These are phyloP conservation scores for Acronicta alni DNA, from an alignment of 2,888 invertebrate genomes.

Conservation along the genomic window DNA sequence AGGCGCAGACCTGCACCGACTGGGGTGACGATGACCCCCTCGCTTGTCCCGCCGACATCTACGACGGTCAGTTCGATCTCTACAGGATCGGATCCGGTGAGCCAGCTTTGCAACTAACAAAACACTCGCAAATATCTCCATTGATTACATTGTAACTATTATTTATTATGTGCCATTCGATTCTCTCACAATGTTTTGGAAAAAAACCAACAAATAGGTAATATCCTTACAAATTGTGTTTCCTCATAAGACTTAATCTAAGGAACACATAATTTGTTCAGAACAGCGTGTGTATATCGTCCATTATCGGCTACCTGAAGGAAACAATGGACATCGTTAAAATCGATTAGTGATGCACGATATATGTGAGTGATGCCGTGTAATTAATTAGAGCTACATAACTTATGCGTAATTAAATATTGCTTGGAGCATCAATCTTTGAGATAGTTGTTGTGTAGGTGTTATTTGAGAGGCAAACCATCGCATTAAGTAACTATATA, in stretches of 20 bases:
- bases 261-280: no score
- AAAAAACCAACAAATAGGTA: not conserved
- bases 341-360: conserved; percentile 8
- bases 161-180: not conserved
- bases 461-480: conserved; percentile 27
- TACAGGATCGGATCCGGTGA: conserved; percentile 94
- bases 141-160: no score
- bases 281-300: no score
- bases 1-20: conserved; percentile 97
- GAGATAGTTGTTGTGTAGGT: conserved; percentile 10
- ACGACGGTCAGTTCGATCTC: conserved; percentile 96
- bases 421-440: conserved; percentile 27
- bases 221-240: not conserved
- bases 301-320: not conserved
- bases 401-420: conserved; percentile 25
- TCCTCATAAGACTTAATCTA: no score
- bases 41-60: conserved; percentile 94
- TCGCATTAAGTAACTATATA: conserved; percentile 29
- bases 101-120: conserved; percentile 86
- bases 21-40: conserved; percentile 94
- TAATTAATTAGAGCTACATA: conserved; percentile 26
- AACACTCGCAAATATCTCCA: conserved; percentile 58
- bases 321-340: not conserved
- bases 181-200: no score
- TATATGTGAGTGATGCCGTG: conserved; percentile 50